These are phyloP conservation scores for Pseudochirops cupreus DNA, from an alignment of 2,797 vertebrate species.

Conservation along the genomic window DNA sequence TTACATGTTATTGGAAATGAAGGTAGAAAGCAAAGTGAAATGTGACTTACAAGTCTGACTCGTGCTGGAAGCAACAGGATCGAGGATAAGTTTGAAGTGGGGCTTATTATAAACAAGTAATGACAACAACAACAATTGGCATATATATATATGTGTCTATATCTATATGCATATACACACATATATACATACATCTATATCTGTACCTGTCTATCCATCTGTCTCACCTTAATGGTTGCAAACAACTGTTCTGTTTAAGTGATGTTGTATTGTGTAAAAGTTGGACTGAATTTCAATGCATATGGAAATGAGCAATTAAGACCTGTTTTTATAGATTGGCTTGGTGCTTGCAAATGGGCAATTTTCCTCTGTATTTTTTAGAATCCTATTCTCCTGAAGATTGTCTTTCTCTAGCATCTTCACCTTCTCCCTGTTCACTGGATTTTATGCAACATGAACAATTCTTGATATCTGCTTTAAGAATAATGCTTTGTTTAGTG, in stretches of 20 bases:
- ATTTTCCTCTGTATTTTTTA: background rate
- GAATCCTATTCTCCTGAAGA: background rate
- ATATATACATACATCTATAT: too few relatives aligned
- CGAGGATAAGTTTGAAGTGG: background rate
- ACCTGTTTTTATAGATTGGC: background rate
- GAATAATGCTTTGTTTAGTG: background rate
- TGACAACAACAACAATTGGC: background rate
- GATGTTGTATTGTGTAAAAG: background rate
- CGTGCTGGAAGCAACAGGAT: background rate
- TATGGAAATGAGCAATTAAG: background rate
- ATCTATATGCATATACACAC: background rate
- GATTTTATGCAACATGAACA: background rate
- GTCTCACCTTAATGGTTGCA: background rate
- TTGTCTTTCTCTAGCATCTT: background rate
- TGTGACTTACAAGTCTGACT: background rate
- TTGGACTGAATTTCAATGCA: background rate
- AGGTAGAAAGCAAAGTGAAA: constrained; percentile 5
- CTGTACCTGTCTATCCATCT: too few relatives aligned
- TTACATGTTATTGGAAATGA: background rate
- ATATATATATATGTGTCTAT: background rate
- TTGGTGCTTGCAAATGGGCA: background rate
- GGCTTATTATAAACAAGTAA: background rate
- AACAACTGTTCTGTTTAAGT: background rate
- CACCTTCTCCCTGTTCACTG: background rate
- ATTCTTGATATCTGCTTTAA: background rate